Percentiles rank a stretch among this genome's conserved stretches.
Conservation (phyloP, 2,888 invertebrate species). For the Drosophila testacea region DNA sequence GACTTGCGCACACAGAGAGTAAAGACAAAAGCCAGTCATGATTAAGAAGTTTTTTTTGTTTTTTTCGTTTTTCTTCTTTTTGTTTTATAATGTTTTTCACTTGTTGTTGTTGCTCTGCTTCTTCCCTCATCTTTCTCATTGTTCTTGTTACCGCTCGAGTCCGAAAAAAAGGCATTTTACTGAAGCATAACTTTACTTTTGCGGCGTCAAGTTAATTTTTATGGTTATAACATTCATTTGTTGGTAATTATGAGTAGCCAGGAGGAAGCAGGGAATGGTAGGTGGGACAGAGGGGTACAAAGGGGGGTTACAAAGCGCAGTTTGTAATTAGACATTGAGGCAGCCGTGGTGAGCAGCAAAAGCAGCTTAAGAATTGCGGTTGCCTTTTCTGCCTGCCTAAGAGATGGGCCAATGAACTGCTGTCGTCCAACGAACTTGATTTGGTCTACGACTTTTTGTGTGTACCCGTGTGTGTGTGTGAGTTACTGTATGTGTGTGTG, state of each 20-base stretch:
- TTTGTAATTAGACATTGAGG: conserved; percentile 76
- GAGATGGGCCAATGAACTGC: conserved; percentile 72
- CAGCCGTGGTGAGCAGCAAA: conserved; percentile 28
- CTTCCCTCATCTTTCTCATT: conserved; percentile 25
- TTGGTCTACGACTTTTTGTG: conserved; percentile 56
- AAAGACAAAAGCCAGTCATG: conserved; percentile 46
- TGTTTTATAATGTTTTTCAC: conserved; percentile 17
- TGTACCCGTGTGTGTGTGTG: conserved; percentile 11
- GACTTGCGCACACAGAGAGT: conserved; percentile 44
- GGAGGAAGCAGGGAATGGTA: conserved; percentile 13
- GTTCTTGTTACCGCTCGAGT: conserved; percentile 36
- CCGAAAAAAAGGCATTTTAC: conserved; percentile 71
- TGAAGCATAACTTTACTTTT: conserved; percentile 75
- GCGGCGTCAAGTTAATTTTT: conserved; percentile 74
- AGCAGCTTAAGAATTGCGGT: conserved; percentile 62
- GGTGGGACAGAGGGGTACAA: background rate
- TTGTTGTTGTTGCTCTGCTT: conserved; percentile 15
- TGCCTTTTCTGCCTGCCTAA: conserved; percentile 22
- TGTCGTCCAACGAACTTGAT: conserved; percentile 76
- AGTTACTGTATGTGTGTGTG: conserved; percentile 8
- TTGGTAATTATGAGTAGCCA: conserved; percentile 70
- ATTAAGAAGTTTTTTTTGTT: conserved; percentile 51
- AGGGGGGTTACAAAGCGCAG: conserved; percentile 54
- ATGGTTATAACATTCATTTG: conserved; percentile 78
- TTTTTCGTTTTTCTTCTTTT: conserved; percentile 16